Evolutionary conservation across 2,888 invertebrate genomes (phyloP), one percentile per base, ranked within the genome.

Genomic region (Drosophila seclusa): DNA sequence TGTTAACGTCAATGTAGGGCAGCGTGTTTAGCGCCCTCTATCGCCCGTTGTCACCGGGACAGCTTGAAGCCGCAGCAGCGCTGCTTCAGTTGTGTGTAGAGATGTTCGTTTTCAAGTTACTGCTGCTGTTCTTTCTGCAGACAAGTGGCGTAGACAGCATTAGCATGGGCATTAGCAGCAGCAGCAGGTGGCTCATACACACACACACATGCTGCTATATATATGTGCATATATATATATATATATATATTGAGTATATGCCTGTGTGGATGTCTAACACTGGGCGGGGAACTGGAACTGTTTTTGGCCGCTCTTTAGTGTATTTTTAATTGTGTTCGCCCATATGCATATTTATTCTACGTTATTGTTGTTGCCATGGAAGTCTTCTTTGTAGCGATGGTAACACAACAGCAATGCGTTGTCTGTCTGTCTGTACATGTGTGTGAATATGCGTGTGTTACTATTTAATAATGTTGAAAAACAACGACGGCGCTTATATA

Each of bases 161-260:
- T 52, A 68, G 59, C 62, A n/a, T n/a, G n/a, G n/a, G n/a, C n/a
- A 45, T 64, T 34, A n/a, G 67, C 68, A 61, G 74, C 83, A 83
- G 83, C 82, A 86, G 83, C 84, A 82, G 83, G 83, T 87, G 87
- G 82, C 87, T 87, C 55, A 80, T 65, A 76, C 62, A 50, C 65
- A 70, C 54, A 60, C 67, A 54, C 65, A 67, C 84, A 79, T 73
- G 48, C 66, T 55, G 40, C 34, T 49, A 68, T 59, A 34, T 53
- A 50, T 52, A 38, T 45, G 29, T 68, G 63, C 54, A 63, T 63
- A 52, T 61, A 63, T 58, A 53, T 55, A 32, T 42, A n/a, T n/a
- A n/a, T n/a, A 48, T 73, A 71, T 71, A 61, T 68, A 45, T 45
- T 45, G 24, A 27, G 62, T 57, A 62, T 59, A 63, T 66, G 67